Evolutionary conservation across 2,113 vertebrate species (phyloP).

Genomic region (Noctilio leporinus): DNA sequence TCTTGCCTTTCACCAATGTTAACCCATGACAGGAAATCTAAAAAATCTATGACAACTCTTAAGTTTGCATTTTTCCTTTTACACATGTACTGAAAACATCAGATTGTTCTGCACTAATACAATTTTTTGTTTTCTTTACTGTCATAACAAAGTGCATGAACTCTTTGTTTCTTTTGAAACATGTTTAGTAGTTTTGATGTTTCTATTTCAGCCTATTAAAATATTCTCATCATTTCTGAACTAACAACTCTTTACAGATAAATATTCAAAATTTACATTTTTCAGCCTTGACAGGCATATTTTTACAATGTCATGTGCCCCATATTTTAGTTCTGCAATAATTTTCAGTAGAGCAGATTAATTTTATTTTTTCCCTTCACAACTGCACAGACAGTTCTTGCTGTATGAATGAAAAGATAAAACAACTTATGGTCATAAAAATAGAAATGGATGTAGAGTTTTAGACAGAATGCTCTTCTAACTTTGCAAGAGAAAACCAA

Average conservation of each 20-base stretch:
- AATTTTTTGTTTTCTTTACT: slow-evolving; percentile 25
- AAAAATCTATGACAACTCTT: neutral
- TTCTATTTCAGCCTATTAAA: slow-evolving; percentile 22
- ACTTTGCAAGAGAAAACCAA: neutral
- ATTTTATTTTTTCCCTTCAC: neutral
- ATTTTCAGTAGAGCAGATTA: neutral
- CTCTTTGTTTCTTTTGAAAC: slow-evolving; percentile 50
- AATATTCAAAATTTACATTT: neutral
- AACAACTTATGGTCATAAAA: neutral
- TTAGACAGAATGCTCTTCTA: neutral
- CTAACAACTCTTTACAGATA: neutral
- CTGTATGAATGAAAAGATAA: neutral
- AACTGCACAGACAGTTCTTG: neutral
- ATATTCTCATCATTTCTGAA: neutral
- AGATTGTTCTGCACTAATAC: neutral
- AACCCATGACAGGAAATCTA: neutral
- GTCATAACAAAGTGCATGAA: slow-evolving; percentile 18
- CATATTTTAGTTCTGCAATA: neutral
- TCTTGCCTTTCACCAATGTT: neutral
- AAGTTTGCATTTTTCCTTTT: neutral
- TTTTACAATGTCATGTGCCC: neutral
- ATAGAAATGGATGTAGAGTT: neutral
- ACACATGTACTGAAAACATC: neutral
- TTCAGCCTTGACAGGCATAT: neutral
- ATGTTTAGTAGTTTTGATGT: slow-evolving; percentile 26